Evolutionary conservation across 1,140 invertebrate genomes (phyloP).

Genomic region (Seison nebaliae): DNA sequence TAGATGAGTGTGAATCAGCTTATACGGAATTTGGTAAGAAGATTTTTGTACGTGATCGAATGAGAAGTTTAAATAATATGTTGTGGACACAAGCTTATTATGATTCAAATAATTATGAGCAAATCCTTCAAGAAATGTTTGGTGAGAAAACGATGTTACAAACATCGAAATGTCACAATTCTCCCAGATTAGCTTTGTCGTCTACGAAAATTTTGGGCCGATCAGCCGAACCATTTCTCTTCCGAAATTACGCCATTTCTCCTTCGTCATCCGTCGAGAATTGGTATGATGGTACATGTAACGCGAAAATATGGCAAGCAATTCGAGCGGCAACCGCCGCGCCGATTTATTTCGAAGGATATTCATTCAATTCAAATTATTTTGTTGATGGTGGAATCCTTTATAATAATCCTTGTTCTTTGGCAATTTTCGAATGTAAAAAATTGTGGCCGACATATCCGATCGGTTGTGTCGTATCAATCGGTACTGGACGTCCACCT

Average conservation of each 20-base stretch:
- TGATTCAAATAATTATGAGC: conserved; percentile 55
- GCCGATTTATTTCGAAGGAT: conserved; percentile 67
- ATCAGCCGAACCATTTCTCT: conserved; percentile 41
- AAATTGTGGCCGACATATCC: conserved; percentile 50
- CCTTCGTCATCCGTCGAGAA: conserved; percentile 41
- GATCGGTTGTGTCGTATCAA: conserved; percentile 56
- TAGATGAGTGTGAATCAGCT: conserved; percentile 37
- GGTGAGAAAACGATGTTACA: conserved; percentile 8
- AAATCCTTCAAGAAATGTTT: conserved; percentile 39
- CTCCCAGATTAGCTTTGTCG: conserved; percentile 34
- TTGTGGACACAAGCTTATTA: conserved; percentile 66
- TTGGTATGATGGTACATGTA: conserved; percentile 48
- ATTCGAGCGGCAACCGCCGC: conserved; percentile 65
- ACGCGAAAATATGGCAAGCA: conserved; percentile 54
- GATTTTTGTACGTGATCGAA: conserved; percentile 42
- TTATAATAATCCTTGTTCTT: conserved; percentile 62
- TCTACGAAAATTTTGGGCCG: conserved; percentile 1
- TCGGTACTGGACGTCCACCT: conserved; percentile 45
- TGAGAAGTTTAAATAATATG: conserved; percentile 47
- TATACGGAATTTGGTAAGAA: conserved; percentile 42
- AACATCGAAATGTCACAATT: conserved; percentile 26
- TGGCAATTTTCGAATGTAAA: conserved; percentile 50
- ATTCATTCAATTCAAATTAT: too few species aligned
- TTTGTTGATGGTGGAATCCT: conserved; percentile 60
- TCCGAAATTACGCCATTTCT: conserved; percentile 59